Evolutionary conservation across 2,113 vertebrate genomes (phyloP).

Genomic region (Menidia beryllina): DNA sequence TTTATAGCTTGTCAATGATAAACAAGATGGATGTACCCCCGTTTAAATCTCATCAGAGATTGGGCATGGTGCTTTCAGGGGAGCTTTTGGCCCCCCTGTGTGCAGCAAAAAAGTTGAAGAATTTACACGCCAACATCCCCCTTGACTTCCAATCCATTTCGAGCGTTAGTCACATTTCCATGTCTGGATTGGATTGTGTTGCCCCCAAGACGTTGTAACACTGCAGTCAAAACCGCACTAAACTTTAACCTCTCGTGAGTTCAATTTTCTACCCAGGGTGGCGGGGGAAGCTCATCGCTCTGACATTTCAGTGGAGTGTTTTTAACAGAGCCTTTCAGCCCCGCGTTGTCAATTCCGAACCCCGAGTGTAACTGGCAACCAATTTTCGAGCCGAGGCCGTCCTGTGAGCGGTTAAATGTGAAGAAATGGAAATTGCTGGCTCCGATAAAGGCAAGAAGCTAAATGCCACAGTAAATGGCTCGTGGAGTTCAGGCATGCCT

Average conservation of each 20-base stretch:
- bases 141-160: constrained; percentile 43
- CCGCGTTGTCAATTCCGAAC: constrained; percentile 26
- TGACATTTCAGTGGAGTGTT: constrained; percentile 16
- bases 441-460: constrained; percentile 46
- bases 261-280: constrained; percentile 37
- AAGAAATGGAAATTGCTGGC: constrained; percentile 58
- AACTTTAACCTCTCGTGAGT: constrained; percentile 49
- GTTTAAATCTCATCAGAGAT: constrained; percentile 55
- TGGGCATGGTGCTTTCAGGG: neutral
- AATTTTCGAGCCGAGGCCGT: constrained; percentile 32
- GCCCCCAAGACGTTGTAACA: constrained; percentile 21
- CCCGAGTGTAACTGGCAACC: constrained; percentile 23
- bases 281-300: constrained; percentile 9
- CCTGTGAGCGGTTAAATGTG: constrained; percentile 55
- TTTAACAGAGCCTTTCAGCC: constrained; percentile 51
- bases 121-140: constrained; percentile 38
- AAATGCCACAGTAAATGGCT: constrained; percentile 60
- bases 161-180: constrained; percentile 43
- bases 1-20: constrained; percentile 49
- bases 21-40: constrained; percentile 33
- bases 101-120: constrained; percentile 31
- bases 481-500: constrained; percentile 28
- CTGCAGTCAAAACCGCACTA: constrained; percentile 34
- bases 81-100: neutral
- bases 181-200: constrained; percentile 14